Base-by-base conservation (phyloP, 2,888 invertebrate genomes). In the Apoderus coryli region DNA sequence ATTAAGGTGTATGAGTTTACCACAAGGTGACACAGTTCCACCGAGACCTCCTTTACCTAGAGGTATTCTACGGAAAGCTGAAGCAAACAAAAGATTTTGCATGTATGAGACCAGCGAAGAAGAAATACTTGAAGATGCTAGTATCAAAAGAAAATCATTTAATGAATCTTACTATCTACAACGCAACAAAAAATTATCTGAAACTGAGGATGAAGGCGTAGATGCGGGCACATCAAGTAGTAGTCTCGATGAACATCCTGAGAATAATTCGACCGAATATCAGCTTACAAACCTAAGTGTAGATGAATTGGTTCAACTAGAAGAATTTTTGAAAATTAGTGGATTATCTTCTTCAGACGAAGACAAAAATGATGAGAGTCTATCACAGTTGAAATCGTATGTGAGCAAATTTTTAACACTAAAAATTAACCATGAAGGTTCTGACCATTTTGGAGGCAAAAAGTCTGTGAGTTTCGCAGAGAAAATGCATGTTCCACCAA, bases 401-500 rank as follows among this genome's bases (percentile, higher is more conserved):
- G 78, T 78, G 31, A 67, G 70, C 49, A 75, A 74, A 50, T 78
- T 77, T 50, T 61, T 79, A 36, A 65, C 72, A 44, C 63, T 76
- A 53, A 73, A 72, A 53, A 69, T 73, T 54, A 76, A 76, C 47
- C 73, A 73, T 47, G 75, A 76, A 44, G 68, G 69, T 44, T 61
- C 64, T 39, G 71, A 66, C 50, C 67, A 67, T 42, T 63, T 63
- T 36, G 65, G 65, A 34, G 67, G 65, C 48, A 67, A 69, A 47
- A 81, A 81, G 55, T 73, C 73, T 41, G 80, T 81, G 39, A 81
- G 79, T 57, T 81, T 81, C 56, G 78, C 78, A 27, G 71, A 68
- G 53, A 72, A 67, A 53, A 64, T 60, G 44, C 64, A 56, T 50
- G 57, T 58, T 42, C 64, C 62, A 54, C 61, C 63, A 42, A 64